Evolutionary conservation across 2,113 vertebrate genomes (phyloP).

Genomic region (Oxyruncus cristatus): DNA sequence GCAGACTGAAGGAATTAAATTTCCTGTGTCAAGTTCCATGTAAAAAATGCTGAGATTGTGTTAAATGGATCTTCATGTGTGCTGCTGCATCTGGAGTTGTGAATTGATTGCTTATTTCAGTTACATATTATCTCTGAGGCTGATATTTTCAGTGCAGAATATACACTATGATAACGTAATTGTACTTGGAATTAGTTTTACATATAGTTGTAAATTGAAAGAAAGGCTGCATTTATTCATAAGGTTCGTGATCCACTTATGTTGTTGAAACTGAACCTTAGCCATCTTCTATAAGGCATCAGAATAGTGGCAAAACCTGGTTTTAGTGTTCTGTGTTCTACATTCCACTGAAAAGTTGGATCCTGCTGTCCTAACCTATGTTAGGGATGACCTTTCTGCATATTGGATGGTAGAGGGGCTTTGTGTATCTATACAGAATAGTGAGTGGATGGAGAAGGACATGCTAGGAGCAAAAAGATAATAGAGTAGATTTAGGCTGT

Average conservation of each 20-base stretch:
- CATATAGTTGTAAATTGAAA: neutral
- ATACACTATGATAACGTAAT: neutral
- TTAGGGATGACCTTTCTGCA: neutral
- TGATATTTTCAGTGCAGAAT: neutral
- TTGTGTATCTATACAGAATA: neutral
- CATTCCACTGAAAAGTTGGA: neutral
- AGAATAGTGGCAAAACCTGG: neutral
- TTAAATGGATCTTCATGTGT: rapidly evolving
- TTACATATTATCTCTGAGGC: neutral
- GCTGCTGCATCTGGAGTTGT: neutral
- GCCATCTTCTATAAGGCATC: neutral
- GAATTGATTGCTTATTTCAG: neutral
- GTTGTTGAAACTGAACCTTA: neutral
- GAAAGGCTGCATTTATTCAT: neutral
- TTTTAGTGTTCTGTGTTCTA: neutral
- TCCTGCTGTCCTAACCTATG: neutral
- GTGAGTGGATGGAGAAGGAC: neutral
- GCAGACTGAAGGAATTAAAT: neutral
- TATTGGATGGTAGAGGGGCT: neutral
- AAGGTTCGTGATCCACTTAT: neutral
- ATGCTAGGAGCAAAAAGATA: neutral
- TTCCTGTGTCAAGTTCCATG: neutral
- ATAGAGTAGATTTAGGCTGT: neutral
- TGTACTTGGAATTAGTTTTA: neutral
- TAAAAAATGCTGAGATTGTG: neutral